These are phyloP conservation scores for Monochamus saltuarius DNA, from an alignment of 1,140 invertebrate species.

Conservation along the genomic window DNA sequence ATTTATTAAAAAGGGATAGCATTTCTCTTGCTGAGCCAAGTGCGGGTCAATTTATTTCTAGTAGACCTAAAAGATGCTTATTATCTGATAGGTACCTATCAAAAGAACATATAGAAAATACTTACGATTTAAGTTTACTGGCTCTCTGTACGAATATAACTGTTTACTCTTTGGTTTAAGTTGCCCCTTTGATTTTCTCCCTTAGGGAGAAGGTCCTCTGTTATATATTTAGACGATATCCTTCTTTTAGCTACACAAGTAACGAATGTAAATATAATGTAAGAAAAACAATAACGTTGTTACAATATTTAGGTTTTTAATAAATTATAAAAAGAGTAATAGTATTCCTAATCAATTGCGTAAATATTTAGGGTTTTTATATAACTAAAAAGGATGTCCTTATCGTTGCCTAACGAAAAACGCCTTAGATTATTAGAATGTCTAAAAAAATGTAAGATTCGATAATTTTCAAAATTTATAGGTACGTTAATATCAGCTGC, in stretches of 20 bases:
- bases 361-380: constrained; percentile 25
- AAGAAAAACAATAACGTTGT: constrained; percentile 4
- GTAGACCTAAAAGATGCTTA: constrained; percentile 44
- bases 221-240: too few relatives aligned
- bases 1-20: constrained; percentile 6
- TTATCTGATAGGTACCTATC: constrained; percentile 25
- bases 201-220: constrained; percentile 25
- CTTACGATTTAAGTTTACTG: too few relatives aligned
- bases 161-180: constrained; percentile 24
- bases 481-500: constrained; percentile 7
- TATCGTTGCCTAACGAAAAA: too few relatives aligned
- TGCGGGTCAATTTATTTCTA: constrained; percentile 33
- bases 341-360: constrained; percentile 8
- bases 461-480: too few relatives aligned
- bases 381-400: constrained; percentile 2
- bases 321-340: too few relatives aligned
- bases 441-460: too few relatives aligned
- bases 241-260: constrained; percentile 8
- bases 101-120: too few relatives aligned
- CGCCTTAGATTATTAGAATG: too few relatives aligned
- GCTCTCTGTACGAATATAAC: too few relatives aligned
- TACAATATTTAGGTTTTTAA: constrained; percentile 17
- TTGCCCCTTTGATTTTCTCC: constrained; percentile 31
- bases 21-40: not conserved
- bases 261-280: constrained; percentile 7